A percentile compares a stretch with the other conserved stretches of the same genome.
Evolutionary conservation across 2,113 vertebrate genomes (phyloP).

Genomic region (Dromaius novaehollandiae): DNA sequence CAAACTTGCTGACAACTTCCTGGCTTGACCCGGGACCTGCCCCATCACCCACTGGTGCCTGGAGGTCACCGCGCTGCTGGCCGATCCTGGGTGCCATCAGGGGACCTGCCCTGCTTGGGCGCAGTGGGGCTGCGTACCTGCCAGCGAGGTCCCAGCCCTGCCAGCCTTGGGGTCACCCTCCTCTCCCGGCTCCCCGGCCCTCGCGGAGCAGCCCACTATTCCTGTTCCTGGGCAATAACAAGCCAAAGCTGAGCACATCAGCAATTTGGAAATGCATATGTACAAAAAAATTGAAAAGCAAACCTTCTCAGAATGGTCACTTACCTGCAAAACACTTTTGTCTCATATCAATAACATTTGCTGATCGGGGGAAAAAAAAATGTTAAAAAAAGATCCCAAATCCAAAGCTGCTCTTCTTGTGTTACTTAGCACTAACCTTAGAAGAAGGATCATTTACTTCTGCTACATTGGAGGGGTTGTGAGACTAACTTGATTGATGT

Average conservation of each 20-base stretch:
- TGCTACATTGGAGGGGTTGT: not conserved
- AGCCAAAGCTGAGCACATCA: fast-evolving
- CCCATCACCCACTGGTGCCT: not conserved
- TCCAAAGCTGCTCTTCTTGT: not conserved
- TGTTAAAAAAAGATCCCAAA: not conserved
- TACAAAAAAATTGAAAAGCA: not conserved
- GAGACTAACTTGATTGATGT: not conserved
- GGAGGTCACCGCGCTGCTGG: not conserved
- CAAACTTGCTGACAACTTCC: not conserved
- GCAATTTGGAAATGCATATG: not conserved
- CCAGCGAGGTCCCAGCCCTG: not conserved
- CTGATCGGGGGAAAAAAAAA: not conserved
- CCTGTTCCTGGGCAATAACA: not conserved
- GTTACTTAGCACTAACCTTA: not conserved
- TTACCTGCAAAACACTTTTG: not conserved
- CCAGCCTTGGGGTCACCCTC: fast-evolving
- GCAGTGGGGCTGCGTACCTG: not conserved
- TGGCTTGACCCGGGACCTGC: not conserved
- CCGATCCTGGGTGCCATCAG: not conserved
- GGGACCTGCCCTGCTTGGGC: not conserved
- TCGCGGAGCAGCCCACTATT: fast-evolving
- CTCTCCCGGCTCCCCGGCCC: fast-evolving
- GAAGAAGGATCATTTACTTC: not conserved
- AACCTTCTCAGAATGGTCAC: not conserved
- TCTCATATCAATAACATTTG: not conserved